These are phyloP conservation scores for Salarias fasciatus DNA, from an alignment of 2,797 vertebrate genomes.

Conservation along the genomic window DNA sequence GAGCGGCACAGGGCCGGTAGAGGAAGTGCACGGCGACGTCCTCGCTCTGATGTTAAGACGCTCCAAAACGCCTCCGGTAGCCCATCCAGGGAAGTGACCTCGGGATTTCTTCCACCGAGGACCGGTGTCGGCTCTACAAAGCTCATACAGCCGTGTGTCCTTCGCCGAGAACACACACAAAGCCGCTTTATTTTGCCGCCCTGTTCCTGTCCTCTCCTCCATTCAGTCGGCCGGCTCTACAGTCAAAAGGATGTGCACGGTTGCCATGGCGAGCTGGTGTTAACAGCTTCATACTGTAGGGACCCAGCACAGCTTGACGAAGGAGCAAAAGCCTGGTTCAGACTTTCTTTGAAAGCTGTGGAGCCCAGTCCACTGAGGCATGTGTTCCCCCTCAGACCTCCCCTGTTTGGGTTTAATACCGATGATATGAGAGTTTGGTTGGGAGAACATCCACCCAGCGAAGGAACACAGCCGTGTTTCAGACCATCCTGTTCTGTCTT, in stretches of 20 bases:
- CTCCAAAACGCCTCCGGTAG: no score
- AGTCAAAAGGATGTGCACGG: slow-evolving; percentile 33
- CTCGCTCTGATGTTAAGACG: slow-evolving; percentile 16
- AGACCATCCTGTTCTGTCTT: neutral
- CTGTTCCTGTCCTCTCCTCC: slow-evolving; percentile 37
- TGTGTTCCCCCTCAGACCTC: no score
- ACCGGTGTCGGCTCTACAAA: slow-evolving; percentile 1
- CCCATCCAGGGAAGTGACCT: neutral
- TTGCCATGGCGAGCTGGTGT: slow-evolving; percentile 55
- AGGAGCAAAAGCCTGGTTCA: neutral
- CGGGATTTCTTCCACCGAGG: no score
- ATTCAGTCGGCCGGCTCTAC: slow-evolving; percentile 29
- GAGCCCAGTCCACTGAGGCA: no score
- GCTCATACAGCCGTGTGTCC: slow-evolving; percentile 11
- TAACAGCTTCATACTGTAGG: slow-evolving; percentile 43
- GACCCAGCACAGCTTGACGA: no score
- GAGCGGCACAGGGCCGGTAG: slow-evolving; percentile 35
- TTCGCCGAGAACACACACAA: slow-evolving; percentile 47
- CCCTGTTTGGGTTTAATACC: slow-evolving; percentile 25
- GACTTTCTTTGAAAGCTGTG: slow-evolving; percentile 7
- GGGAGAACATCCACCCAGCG: neutral
- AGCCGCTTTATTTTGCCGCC: slow-evolving; percentile 51
- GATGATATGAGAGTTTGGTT: slow-evolving; percentile 40
- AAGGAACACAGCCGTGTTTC: slow-evolving; percentile 28
- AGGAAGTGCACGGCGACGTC: slow-evolving; percentile 48